Evolutionary conservation across 2,888 invertebrate genomes (phyloP).

Genomic region (Lycophotia porphyrea): DNA sequence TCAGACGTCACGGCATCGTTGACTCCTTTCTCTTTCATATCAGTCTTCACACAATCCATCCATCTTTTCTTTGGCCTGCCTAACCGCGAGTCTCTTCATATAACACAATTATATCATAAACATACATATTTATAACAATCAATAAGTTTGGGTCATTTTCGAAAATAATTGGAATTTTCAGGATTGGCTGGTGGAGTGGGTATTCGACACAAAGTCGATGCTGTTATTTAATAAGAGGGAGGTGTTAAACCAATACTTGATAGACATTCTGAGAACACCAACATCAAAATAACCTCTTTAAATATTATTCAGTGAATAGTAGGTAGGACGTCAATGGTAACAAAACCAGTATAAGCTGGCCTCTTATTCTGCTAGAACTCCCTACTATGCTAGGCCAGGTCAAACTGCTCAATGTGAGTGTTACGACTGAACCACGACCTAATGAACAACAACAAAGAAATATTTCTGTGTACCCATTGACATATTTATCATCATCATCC

Average conservation of each 20-base stretch:
- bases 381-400: background rate
- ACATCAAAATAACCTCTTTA: background rate
- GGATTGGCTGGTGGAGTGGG: background rate
- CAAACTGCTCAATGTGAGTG: background rate
- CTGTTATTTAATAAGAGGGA: background rate
- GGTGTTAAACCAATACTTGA: background rate
- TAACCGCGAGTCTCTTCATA: background rate
- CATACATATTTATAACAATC: too few relatives aligned
- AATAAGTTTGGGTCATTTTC: background rate
- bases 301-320: background rate
- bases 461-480: background rate
- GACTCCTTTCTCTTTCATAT: too few relatives aligned
- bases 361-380: background rate
- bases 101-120: too few relatives aligned
- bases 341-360: background rate
- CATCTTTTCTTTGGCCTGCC: too few relatives aligned
- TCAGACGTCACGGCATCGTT: too few relatives aligned
- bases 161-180: background rate
- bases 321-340: background rate
- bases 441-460: background rate
- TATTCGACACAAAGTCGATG: background rate
- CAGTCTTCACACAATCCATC: too few relatives aligned
- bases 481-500: too few relatives aligned
- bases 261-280: background rate
- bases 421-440: background rate